Evolutionary conservation across 2,113 vertebrate species (phyloP), one percentile per base, ranked within the genome.

Genomic region (Micromys minutus): DNA sequence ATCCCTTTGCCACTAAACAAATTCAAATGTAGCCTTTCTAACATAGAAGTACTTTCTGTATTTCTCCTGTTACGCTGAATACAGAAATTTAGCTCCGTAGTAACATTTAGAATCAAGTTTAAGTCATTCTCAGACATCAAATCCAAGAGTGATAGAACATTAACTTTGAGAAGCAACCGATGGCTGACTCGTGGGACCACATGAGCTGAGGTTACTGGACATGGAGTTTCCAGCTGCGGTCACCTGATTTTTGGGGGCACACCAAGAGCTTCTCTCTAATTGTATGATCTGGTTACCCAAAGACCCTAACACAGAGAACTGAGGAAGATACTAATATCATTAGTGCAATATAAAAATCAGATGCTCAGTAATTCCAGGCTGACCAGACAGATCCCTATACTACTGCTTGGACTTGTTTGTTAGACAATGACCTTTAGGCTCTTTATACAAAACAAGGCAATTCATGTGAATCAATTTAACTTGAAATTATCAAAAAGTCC

Each of bases 381-480:
- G 92, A 92, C 85, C 13, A 81, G 77, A 91, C 74, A 76, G 74
- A 93, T 77, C 55, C 2, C 21, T 29, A 8, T 11, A 50, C 36
- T 39, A 29, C 86, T 95, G 63, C 55, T 72, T 67, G 1, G 1
- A 83, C 77, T 95, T 95, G 61, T 85, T 80, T 83, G 72, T 90
- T 61, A 94, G 81, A 88, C 90, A 92, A 88, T 86, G 90, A 80
- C n/a, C 26, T 72, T 26, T 57, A 89, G 59, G 63, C 24, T n/a
- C n/a, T 13, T 57, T 55, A 59, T 39, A 11, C 16, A 84, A 72
- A 94, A 80, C n/a, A 61, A 63, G 50, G 31, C 26, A 95, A 79
- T 29, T 87, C 74, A 81, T 2, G 50, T 50, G 36, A 95, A 94
- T 89, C 69, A 93, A 69, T 87, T 95, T 67, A 96, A 94, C 81